phyloP scores from a whole-genome alignment of 2,888 invertebrate species.

The Biston betularia region DNA sequence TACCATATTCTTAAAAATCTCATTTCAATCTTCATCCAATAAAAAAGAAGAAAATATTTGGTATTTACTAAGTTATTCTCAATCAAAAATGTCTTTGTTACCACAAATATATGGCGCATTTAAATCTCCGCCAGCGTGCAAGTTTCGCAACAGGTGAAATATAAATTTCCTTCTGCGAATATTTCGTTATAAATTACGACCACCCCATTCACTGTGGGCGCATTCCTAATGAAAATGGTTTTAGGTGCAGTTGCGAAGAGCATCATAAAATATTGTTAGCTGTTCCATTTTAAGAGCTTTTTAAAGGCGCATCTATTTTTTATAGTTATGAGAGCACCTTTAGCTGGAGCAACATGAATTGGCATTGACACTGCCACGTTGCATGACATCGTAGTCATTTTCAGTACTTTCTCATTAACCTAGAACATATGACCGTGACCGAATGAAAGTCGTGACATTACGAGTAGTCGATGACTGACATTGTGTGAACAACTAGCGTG shows the following conservation, averaged over 20 bases:
- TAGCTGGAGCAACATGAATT: conserved; percentile 6
- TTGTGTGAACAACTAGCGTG: not conserved
- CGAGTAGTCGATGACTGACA: not conserved
- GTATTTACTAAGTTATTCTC: conserved; percentile 26
- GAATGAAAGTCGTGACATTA: conserved; percentile 17
- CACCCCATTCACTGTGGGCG: conserved; percentile 49
- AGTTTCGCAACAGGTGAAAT: conserved; percentile 55
- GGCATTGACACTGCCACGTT: conserved; percentile 3
- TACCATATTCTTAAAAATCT: no score
- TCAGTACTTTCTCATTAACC: conserved; percentile 15
- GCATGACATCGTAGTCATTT: not conserved
- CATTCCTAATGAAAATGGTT: conserved; percentile 55
- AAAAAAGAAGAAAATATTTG: no score
- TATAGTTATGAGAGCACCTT: conserved; percentile 1
- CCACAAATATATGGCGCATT: conserved; percentile 50
- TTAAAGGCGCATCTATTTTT: conserved; percentile 19
- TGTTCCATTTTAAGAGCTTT: conserved; percentile 27
- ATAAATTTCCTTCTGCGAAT: conserved; percentile 48
- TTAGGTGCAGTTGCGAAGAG: conserved; percentile 47
- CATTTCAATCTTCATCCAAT: no score
- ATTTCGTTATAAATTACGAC: conserved; percentile 54
- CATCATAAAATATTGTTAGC: conserved; percentile 28
- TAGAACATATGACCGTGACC: conserved; percentile 13
- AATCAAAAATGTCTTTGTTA: conserved; percentile 27
- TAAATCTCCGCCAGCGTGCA: conserved; percentile 48